A percentile compares a stretch with the other conserved stretches of the same genome.
Evolutionary conservation across 2,888 invertebrate species (phyloP).

Genomic region (Clostera curtula): DNA sequence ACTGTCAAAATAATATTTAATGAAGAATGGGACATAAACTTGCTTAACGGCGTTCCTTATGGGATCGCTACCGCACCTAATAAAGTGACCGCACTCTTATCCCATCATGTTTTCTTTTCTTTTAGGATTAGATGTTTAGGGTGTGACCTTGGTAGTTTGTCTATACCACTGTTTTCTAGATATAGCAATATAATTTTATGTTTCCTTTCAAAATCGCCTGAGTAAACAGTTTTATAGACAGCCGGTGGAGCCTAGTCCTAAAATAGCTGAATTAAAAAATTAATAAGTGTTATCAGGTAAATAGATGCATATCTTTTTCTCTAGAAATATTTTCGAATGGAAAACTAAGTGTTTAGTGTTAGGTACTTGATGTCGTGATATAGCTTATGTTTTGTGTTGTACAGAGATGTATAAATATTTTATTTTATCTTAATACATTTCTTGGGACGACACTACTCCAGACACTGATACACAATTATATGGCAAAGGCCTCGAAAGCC

Average conservation of each 20-base stretch:
- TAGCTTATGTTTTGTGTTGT: conserved; percentile 53
- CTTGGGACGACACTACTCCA: conserved; percentile 38
- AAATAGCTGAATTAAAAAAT: conserved; percentile 45
- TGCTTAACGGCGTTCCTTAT: too few relatives aligned
- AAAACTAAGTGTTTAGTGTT: conserved; percentile 59
- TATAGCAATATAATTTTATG: conserved; percentile 14
- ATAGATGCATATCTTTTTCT: conserved; percentile 74
- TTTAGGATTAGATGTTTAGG: conserved; percentile 50
- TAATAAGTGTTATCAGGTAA: conserved; percentile 61
- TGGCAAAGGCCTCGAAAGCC: conserved; percentile 21
- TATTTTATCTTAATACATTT: too few relatives aligned
- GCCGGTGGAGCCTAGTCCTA: conserved; percentile 37
- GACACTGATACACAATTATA: conserved; percentile 20
- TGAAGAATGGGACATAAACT: too few relatives aligned
- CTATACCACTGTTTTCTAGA: conserved; percentile 42
- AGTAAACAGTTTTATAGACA: conserved; percentile 54
- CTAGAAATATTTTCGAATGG: conserved; percentile 68
- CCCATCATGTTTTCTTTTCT: conserved; percentile 31
- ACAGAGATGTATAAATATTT: conserved; percentile 23
- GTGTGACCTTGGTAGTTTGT: conserved; percentile 43
- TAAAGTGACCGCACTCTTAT: conserved; percentile 32
- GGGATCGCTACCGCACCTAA: too few relatives aligned
- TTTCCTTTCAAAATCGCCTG: conserved; percentile 15
- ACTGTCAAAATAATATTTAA: too few relatives aligned
- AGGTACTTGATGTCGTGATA: conserved; percentile 67